These are phyloP conservation scores for Drosophila paramelanica DNA, from an alignment of 2,888 invertebrate species.

Conservation along the genomic window DNA sequence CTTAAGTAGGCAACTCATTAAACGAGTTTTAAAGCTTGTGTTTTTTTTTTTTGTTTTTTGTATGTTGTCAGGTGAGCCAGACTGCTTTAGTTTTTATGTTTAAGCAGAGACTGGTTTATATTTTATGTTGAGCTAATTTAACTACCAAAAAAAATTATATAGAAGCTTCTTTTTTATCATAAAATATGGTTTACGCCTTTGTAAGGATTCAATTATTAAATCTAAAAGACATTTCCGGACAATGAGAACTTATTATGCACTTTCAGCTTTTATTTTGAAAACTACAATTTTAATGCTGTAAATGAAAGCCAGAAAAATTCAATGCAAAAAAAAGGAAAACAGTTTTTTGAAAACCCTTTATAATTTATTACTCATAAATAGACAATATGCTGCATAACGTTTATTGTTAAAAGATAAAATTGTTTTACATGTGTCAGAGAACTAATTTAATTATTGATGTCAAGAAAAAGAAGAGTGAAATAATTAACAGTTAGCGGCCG, in stretches of 20 bases:
- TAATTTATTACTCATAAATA: constrained; percentile 59
- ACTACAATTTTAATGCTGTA: too few species aligned
- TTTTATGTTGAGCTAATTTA: neutral
- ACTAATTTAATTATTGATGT: constrained; percentile 44
- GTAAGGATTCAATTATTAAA: neutral
- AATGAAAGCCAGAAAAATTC: neutral
- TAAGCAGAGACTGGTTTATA: neutral
- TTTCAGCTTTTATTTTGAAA: too few species aligned
- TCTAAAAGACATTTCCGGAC: too few species aligned
- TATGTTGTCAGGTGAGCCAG: neutral
- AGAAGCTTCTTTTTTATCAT: too few species aligned
- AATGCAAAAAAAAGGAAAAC: neutral
- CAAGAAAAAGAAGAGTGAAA: neutral
- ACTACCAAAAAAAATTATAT: neutral
- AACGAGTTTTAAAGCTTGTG: neutral
- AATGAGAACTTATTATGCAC: too few species aligned
- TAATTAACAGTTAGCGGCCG: constrained; percentile 30
- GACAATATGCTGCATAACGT: constrained; percentile 40
- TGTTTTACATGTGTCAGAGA: constrained; percentile 45
- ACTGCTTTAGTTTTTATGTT: neutral
- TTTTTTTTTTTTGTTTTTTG: neutral
- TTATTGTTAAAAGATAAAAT: constrained; percentile 39
- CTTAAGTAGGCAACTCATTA: neutral
- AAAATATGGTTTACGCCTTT: too few species aligned
- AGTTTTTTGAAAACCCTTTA: constrained; percentile 67